These are phyloP conservation scores for Drosophila paulistorum DNA, from an alignment of 1,140 invertebrate genomes.

Conservation along the genomic window DNA sequence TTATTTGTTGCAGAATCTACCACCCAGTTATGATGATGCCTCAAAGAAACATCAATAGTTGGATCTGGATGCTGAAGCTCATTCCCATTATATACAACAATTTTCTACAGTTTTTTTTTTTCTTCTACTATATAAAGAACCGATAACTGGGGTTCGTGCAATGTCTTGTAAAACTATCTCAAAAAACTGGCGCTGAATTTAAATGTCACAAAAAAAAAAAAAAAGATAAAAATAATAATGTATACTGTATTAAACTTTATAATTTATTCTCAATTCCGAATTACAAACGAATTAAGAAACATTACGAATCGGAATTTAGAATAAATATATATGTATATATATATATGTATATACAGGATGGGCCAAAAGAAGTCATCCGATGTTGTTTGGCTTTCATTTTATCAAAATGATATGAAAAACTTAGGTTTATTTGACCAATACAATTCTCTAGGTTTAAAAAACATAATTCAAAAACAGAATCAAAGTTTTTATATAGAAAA, in stretches of 20 bases:
- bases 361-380: too few species aligned
- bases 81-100: slow-evolving; percentile 11
- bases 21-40: slow-evolving; percentile 88
- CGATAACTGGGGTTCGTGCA: background rate
- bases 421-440: too few species aligned
- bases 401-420: too few species aligned
- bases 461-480: too few species aligned
- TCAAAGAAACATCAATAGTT: slow-evolving; percentile 84
- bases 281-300: background rate
- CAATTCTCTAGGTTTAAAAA: too few species aligned
- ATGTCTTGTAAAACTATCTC: background rate
- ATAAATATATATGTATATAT: background rate
- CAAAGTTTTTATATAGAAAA: too few species aligned
- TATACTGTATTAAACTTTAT: background rate
- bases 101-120: background rate
- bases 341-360: background rate
- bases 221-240: background rate
- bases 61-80: background rate
- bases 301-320: background rate
- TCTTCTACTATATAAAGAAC: slow-evolving; percentile 3
- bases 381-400: too few species aligned
- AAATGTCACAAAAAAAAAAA: slow-evolving; percentile 14
- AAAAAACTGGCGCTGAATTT: slow-evolving; percentile 17
- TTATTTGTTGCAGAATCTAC: slow-evolving; percentile 86
- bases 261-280: background rate